Conservation (phyloP, 2,113 vertebrate genomes). For the Marmota flaviventris region DNA sequence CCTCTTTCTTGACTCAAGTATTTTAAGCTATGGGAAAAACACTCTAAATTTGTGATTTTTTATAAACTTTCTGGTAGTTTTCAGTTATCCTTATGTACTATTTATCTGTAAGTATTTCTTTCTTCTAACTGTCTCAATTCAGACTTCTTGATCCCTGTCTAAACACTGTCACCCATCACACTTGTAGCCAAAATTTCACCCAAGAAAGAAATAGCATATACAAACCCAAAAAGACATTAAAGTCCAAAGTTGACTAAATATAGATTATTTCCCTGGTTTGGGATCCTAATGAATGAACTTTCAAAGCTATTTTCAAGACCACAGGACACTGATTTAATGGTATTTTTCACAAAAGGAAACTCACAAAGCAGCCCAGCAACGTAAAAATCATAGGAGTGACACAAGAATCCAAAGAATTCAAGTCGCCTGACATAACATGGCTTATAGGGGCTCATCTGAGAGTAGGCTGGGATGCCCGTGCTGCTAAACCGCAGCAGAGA, state of each 20-base stretch:
- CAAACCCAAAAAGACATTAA: neutral
- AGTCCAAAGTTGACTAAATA: neutral
- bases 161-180: neutral
- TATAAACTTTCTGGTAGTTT: neutral
- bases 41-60: constrained; percentile 8
- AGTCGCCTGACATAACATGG: neutral
- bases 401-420: neutral
- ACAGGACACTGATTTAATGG: neutral
- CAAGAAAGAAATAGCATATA: neutral
- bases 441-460: neutral
- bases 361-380: neutral
- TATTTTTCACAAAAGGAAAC: constrained; percentile 42
- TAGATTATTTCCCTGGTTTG: neutral
- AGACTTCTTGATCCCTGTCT: neutral
- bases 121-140: constrained; percentile 10
- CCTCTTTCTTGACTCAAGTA: neutral
- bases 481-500: neutral
- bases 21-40: neutral
- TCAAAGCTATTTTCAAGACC: constrained; percentile 7
- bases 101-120: neutral
- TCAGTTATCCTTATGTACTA: neutral
- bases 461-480: neutral
- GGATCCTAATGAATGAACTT: neutral
- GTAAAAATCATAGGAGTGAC: neutral
- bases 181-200: neutral